phyloP scores from a whole-genome alignment of 2,113 vertebrate genomes.

The Spea multiplicata region DNA sequence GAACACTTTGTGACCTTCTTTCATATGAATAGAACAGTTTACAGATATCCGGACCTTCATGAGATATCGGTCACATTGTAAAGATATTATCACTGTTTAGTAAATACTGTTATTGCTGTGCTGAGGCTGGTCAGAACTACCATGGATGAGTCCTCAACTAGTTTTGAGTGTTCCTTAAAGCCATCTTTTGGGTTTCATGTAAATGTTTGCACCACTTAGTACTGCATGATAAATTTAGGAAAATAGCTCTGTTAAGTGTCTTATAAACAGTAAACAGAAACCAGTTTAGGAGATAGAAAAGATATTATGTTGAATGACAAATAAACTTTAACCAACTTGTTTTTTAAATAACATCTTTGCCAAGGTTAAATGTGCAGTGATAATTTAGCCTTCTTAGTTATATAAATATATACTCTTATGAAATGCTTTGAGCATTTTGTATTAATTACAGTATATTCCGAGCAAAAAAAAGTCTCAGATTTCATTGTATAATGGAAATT shows the following conservation, averaged over 20 bases:
- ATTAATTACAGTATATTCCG: too few relatives aligned
- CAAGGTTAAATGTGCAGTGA: constrained; percentile 24
- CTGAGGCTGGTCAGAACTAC: constrained; percentile 54
- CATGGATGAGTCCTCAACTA: constrained; percentile 50
- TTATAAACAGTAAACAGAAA: constrained; percentile 58
- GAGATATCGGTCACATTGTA: constrained; percentile 50
- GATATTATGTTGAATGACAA: constrained; percentile 57
- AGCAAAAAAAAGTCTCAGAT: not conserved
- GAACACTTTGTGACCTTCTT: not conserved
- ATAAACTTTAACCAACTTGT: not conserved
- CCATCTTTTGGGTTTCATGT: constrained; percentile 42
- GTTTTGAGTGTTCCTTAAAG: constrained; percentile 53
- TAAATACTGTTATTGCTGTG: constrained; percentile 52
- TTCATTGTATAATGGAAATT: not conserved
- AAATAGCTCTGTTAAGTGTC: constrained; percentile 54
- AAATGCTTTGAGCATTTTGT: not conserved
- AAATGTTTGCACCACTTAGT: constrained; percentile 60
- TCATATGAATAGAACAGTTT: constrained; percentile 46
- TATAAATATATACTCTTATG: not conserved
- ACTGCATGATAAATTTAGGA: constrained; percentile 52
- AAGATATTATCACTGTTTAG: constrained; percentile 58
- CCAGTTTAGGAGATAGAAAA: constrained; percentile 50
- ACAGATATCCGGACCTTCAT: constrained; percentile 26
- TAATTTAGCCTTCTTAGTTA: not conserved
- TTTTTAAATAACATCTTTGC: not conserved